A percentile compares a stretch with the other conserved stretches of the same genome.
Conservation (phyloP, 1,140 invertebrate species). For the Araneus ventricosus region DNA sequence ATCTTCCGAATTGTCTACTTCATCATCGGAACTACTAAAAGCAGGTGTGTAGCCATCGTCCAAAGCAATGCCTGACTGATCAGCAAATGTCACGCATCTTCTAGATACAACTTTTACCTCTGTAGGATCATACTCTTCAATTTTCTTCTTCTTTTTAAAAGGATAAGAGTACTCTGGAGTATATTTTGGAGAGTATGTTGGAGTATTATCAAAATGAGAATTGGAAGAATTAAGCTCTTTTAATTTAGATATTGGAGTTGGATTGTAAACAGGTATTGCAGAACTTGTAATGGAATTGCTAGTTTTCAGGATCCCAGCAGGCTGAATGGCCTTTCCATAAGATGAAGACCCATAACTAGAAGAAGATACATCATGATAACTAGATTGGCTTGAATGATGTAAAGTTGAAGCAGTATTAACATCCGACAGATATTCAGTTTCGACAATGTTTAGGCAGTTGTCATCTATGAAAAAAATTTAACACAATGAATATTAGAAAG, state of each 20-base stretch:
- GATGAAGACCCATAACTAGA: slow-evolving; percentile 79
- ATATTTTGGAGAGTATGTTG: not conserved
- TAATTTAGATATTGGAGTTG: slow-evolving; percentile 84
- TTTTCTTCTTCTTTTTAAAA: slow-evolving; percentile 57
- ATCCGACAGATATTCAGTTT: slow-evolving; percentile 18
- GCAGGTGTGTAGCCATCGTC: not conserved
- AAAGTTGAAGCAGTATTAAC: not conserved
- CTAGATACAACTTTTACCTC: slow-evolving; percentile 69
- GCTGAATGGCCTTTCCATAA: slow-evolving; percentile 52
- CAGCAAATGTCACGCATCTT: slow-evolving; percentile 44
- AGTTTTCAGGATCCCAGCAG: slow-evolving; percentile 23
- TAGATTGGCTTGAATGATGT: not conserved
- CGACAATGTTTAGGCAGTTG: not conserved
- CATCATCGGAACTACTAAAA: slow-evolving; percentile 76
- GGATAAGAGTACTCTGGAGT: not conserved
- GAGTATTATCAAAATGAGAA: slow-evolving; percentile 7
- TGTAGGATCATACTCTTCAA: slow-evolving; percentile 63
- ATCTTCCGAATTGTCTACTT: not conserved
- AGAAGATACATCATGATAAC: not conserved
- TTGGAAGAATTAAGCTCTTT: slow-evolving; percentile 79
- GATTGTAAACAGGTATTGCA: slow-evolving; percentile 82
- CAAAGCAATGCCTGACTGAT: slow-evolving; percentile 77
- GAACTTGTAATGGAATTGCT: not conserved
- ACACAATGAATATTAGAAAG: not conserved
- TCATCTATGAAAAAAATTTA: not conserved